Evolutionary conservation across 2,797 vertebrate genomes (phyloP).

Genomic region (Pantherophis alleghaniensis): DNA sequence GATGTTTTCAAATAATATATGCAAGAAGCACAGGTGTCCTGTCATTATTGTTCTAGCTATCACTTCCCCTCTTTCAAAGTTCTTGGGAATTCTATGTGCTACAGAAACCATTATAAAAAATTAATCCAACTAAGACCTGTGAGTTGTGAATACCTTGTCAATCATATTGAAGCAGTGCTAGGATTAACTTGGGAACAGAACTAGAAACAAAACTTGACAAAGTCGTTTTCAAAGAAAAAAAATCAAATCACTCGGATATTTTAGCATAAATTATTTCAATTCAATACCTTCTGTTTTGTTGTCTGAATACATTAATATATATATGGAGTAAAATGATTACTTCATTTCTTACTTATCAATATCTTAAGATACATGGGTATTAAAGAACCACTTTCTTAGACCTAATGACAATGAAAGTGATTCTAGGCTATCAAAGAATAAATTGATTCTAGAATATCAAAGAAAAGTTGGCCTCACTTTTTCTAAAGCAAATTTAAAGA

Average conservation of each 20-base stretch:
- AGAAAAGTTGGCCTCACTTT: neutral
- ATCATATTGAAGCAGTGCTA: neutral
- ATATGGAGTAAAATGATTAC: neutral
- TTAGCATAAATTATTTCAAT: neutral
- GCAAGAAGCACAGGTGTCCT: constrained; percentile 49
- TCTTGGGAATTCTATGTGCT: constrained; percentile 52
- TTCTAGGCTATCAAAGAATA: neutral
- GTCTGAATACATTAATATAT: neutral
- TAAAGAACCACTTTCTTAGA: neutral
- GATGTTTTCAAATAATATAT: neutral
- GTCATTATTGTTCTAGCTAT: constrained; percentile 51
- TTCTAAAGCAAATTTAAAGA: neutral
- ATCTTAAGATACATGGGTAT: neutral
- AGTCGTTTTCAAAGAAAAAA: neutral
- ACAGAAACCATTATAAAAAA: constrained; percentile 57
- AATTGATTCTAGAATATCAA: neutral
- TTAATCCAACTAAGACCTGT: constrained; percentile 46
- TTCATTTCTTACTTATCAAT: neutral
- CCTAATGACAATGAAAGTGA: neutral
- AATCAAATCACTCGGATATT: neutral
- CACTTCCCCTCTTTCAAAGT: constrained; percentile 20
- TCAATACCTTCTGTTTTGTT: neutral
- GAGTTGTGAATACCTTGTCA: constrained; percentile 26
- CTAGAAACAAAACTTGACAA: constrained; percentile 29
- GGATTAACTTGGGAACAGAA: constrained; percentile 34